These are phyloP conservation scores for Cheilosia pagana DNA, from an alignment of 2,888 invertebrate genomes.

Conservation along the genomic window DNA sequence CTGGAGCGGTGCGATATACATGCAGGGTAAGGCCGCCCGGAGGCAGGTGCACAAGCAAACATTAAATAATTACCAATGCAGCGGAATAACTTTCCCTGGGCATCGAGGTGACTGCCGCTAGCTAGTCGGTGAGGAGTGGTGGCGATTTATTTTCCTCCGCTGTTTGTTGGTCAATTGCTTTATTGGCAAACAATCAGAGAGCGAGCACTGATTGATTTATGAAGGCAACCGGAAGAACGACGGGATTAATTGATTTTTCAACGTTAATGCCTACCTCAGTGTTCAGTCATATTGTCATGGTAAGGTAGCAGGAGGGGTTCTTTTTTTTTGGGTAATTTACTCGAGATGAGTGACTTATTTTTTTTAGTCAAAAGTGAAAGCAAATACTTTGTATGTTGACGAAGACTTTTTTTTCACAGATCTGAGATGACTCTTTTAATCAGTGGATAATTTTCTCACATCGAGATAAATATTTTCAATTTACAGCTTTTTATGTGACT, in stretches of 20 bases:
- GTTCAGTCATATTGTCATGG: neutral
- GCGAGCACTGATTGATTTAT: constrained; percentile 23
- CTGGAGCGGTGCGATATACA: constrained; percentile 25
- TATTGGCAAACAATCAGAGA: constrained; percentile 44
- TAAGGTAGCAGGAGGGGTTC: neutral
- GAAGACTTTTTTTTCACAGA: neutral
- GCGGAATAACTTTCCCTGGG: constrained; percentile 47
- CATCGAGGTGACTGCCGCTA: neutral
- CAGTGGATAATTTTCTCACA: too few species aligned
- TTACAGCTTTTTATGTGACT: too few species aligned
- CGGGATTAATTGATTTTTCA: constrained; percentile 15
- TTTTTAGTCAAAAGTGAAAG: neutral
- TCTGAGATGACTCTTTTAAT: neutral
- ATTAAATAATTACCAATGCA: constrained; percentile 17
- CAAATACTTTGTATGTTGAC: neutral
- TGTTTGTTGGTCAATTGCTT: constrained; percentile 24
- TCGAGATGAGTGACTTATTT: too few species aligned
- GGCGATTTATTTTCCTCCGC: constrained; percentile 29
- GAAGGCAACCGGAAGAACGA: constrained; percentile 29
- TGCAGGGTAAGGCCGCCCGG: constrained; percentile 14
- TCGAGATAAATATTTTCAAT: too few species aligned
- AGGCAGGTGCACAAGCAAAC: constrained; percentile 35
- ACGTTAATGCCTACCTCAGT: neutral
- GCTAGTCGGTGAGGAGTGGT: neutral
- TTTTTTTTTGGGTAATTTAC: too few species aligned